A percentile compares a stretch with the other conserved stretches of the same genome.
Conservation (phyloP, 2,888 invertebrate species). For the Eupelmus urozonus region DNA sequence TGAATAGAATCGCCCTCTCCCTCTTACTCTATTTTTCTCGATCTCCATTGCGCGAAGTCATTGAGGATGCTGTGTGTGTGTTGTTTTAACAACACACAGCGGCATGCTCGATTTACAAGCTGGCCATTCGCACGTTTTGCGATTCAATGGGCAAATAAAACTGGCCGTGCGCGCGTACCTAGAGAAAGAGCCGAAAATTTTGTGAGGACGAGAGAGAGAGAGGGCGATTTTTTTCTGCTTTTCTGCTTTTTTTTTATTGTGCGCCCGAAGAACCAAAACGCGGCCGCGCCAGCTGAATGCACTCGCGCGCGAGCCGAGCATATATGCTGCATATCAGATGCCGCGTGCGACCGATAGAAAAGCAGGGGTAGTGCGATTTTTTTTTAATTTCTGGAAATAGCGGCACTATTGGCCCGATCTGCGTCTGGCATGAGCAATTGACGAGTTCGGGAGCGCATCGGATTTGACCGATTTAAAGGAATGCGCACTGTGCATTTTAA, state of each 20-base stretch:
- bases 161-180: neutral
- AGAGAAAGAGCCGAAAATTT: constrained; percentile 21
- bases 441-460: neutral
- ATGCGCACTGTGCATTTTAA: neutral
- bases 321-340: constrained; percentile 28
- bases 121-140: constrained; percentile 19
- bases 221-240: constrained; percentile 4
- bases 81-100: constrained; percentile 6
- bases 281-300: neutral
- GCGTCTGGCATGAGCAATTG: constrained; percentile 23
- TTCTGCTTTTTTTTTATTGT: constrained; percentile 12
- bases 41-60: constrained; percentile 3
- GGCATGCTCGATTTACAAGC: constrained; percentile 15
- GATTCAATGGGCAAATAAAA: constrained; percentile 37
- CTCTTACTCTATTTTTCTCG: neutral
- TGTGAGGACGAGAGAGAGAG: constrained; percentile 13
- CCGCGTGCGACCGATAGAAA: constrained; percentile 3
- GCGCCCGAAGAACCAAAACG: neutral
- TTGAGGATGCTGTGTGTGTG: constrained; percentile 7
- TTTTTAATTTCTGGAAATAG: constrained; percentile 39
- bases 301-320: neutral
- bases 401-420: constrained; percentile 19
- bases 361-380: constrained; percentile 14
- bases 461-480: constrained; percentile 7
- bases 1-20: neutral